Conservation (phyloP, 2,113 vertebrate genomes). For the Corythornis cristatus region DNA sequence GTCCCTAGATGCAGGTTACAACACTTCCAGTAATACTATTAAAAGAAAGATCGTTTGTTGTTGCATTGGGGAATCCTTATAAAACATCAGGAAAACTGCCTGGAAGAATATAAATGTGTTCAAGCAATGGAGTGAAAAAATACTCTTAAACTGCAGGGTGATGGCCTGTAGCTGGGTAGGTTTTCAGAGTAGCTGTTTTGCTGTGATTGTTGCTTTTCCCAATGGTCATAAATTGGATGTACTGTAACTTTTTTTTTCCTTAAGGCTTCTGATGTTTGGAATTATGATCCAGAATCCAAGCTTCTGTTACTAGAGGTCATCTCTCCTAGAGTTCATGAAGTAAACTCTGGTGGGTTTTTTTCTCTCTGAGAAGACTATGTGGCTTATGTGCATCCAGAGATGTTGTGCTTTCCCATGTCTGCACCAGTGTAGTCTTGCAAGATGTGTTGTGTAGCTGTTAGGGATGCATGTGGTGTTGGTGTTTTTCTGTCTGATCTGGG, state of each 20-base stretch:
- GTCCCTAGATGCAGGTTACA: conserved; percentile 57
- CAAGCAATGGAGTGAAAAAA: conserved; percentile 34
- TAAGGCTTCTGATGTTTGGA: background rate
- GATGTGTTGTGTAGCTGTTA: background rate
- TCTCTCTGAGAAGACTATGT: background rate
- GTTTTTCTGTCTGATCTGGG: background rate
- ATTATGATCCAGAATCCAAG: background rate
- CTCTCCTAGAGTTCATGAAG: background rate
- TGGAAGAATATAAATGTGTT: conserved; percentile 56
- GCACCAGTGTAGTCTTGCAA: background rate
- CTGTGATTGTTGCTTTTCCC: conserved; percentile 14
- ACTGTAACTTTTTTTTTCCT: background rate
- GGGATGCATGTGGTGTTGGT: fast-evolving
- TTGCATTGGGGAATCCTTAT: conserved; percentile 63
- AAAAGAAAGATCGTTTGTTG: conserved; percentile 60
- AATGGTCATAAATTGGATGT: background rate
- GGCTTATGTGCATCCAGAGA: background rate
- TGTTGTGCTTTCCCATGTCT: background rate
- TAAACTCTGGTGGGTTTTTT: background rate
- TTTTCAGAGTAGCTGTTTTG: conserved; percentile 32
- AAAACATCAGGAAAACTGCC: conserved; percentile 64
- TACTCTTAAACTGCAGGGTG: conserved; percentile 46
- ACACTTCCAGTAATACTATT: conserved; percentile 48
- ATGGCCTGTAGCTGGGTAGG: conserved; percentile 16
- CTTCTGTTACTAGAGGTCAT: background rate